Evolutionary conservation across 2,797 vertebrate genomes (phyloP).

Genomic region (Bovichtus diacanthus): DNA sequence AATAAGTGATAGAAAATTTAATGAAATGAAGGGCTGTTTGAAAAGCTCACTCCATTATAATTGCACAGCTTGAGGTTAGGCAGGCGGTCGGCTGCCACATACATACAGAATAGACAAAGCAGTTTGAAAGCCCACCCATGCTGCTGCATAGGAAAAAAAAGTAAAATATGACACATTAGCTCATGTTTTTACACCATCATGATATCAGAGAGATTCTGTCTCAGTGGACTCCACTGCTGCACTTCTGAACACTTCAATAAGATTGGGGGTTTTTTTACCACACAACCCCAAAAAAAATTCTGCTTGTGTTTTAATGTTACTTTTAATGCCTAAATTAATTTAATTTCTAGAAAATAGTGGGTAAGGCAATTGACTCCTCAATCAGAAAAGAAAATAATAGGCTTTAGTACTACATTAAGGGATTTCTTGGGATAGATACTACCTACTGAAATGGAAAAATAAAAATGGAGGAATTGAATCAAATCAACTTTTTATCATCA

Average conservation of each 20-base stretch:
- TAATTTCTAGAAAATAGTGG: neutral
- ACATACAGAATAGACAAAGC: conserved; percentile 46
- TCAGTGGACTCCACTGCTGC: neutral
- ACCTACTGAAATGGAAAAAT: neutral
- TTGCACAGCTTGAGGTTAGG: conserved; percentile 61
- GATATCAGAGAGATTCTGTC: neutral
- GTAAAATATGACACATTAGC: conserved; percentile 2
- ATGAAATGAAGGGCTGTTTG: conserved; percentile 42
- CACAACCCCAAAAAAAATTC: neutral
- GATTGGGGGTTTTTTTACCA: neutral
- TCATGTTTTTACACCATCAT: neutral
- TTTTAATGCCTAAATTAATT: too few relatives aligned
- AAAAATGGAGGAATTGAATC: too few relatives aligned
- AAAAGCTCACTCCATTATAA: conserved; percentile 59
- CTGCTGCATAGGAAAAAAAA: neutral
- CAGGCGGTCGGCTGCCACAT: conserved; percentile 46
- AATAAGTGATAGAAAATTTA: conserved; percentile 31
- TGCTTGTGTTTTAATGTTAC: neutral
- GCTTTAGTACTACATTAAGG: neutral
- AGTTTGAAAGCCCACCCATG: conserved; percentile 54
- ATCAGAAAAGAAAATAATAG: neutral
- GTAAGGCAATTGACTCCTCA: neutral
- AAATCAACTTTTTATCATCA: too few relatives aligned
- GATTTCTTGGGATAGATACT: neutral
- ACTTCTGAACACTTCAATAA: conserved; percentile 3